phyloP scores from a whole-genome alignment of 2,113 vertebrate species.

The Tringa solitaria region DNA sequence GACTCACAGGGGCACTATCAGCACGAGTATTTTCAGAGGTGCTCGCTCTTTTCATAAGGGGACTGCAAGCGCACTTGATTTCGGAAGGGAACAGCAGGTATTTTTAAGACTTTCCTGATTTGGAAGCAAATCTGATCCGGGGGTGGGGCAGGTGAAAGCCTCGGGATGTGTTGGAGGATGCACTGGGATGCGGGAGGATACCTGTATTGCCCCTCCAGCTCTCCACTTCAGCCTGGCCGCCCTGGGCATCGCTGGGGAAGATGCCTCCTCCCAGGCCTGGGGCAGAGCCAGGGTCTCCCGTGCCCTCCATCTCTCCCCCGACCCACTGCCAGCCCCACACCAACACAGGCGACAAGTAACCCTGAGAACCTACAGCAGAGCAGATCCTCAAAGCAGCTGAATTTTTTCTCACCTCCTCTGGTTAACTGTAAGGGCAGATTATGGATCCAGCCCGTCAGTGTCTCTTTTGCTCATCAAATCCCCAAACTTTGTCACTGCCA shows the following conservation, averaged over 20 bases:
- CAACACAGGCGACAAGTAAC: accelerated
- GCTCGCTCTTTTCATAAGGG: neutral
- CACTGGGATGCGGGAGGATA: accelerated
- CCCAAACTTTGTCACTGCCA: neutral
- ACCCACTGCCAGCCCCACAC: neutral
- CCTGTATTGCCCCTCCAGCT: too few species aligned
- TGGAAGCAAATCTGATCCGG: neutral
- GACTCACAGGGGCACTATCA: constrained; percentile 51
- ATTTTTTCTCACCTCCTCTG: neutral
- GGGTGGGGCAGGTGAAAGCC: neutral
- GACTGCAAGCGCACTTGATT: neutral
- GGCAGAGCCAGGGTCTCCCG: neutral
- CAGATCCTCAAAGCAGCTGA: neutral
- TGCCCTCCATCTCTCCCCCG: accelerated
- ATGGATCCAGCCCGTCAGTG: neutral
- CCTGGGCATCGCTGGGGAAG: accelerated
- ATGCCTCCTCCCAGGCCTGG: neutral
- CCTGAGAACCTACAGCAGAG: neutral
- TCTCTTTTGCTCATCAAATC: neutral
- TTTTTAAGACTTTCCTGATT: neutral
- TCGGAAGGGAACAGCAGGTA: neutral
- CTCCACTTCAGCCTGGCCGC: neutral
- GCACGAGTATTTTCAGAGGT: neutral
- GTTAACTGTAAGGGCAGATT: accelerated
- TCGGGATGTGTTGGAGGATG: neutral